Evolutionary conservation across 2,888 invertebrate species (phyloP), one percentile per base, ranked within the genome.

Genomic region (Erynnis tages): DNA sequence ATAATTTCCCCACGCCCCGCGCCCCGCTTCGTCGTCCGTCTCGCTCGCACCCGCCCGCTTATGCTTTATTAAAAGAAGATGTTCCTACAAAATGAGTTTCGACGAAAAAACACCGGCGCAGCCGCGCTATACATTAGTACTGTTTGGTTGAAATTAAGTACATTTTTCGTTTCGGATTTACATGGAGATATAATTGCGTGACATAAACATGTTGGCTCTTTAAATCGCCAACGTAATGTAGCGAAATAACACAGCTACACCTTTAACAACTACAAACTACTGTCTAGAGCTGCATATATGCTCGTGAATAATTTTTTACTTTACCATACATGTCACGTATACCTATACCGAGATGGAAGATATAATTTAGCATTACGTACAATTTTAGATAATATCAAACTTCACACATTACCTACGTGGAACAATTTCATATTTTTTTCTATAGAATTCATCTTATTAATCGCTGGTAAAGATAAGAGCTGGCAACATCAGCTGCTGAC

Each of bases 1-100:
- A 79, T 87, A 87, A 88, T 88, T 87, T 87, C 69, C 71, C 67
- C 56, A 55, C 67, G 58, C 63, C 71, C 67, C 56, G 55, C 67
- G 58, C 63, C 71, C 69, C 62, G 57, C 62, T 58, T 44, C 58
- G 47, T 52, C 46, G 40, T 48, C 49, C 60, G 52, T 67, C 62
- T 60, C 66, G 58, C 62, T 66, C 63, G 35, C 69, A 54, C 62
- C 11, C 35, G 14, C 34, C 50, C 25, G 57, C 66, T 72, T 70
- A 44, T 1, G 11, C 44, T 44, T 37, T 76, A 80, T 79, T 81
- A 82, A 77, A 82, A 80, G 76, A 77, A 82, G 81, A 82, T 71
- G 74, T 74, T 59, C 68, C 65, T 61, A 66, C 61, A 65, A 78
- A 81, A 83, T 81, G 69, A 78, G 77, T 71, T 82, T 74, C 79